These are phyloP conservation scores for Tiphia femorata DNA, from an alignment of 2,888 invertebrate genomes.

Conservation along the genomic window DNA sequence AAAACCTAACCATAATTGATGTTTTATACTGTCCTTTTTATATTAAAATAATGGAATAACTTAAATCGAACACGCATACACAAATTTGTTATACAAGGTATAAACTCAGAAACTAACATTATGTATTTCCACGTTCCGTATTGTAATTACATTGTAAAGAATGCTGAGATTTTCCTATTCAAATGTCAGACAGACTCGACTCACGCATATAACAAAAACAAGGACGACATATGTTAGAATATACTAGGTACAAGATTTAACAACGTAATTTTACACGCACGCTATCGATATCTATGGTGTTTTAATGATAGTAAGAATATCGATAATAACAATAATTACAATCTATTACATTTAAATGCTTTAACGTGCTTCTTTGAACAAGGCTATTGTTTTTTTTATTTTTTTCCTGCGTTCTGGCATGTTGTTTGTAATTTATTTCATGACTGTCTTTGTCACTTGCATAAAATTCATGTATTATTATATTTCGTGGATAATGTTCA, in stretches of 20 bases:
- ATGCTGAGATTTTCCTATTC: too few relatives aligned
- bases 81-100: too few relatives aligned
- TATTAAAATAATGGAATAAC: neutral
- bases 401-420: slow-evolving; percentile 38
- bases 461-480: slow-evolving; percentile 19
- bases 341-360: slow-evolving; percentile 49
- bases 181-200: too few relatives aligned
- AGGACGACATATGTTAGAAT: neutral
- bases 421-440: slow-evolving; percentile 7
- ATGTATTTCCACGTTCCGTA: too few relatives aligned
- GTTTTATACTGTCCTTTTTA: neutral
- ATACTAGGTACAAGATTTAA: slow-evolving; percentile 2
- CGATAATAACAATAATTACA: slow-evolving; percentile 41
- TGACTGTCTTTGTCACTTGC: slow-evolving; percentile 12
- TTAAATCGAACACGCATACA: neutral
- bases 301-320: slow-evolving; percentile 17
- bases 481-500: slow-evolving; percentile 4
- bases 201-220: slow-evolving; percentile 12
- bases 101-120: too few relatives aligned
- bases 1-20: neutral
- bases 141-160: too few relatives aligned
- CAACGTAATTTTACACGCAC: slow-evolving; percentile 22
- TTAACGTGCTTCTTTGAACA: slow-evolving; percentile 40
- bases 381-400: slow-evolving; percentile 44
- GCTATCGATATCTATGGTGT: slow-evolving; percentile 18